Base-by-base conservation (phyloP, 2,888 invertebrate genomes). In the Cylindroiulus punctatus region DNA sequence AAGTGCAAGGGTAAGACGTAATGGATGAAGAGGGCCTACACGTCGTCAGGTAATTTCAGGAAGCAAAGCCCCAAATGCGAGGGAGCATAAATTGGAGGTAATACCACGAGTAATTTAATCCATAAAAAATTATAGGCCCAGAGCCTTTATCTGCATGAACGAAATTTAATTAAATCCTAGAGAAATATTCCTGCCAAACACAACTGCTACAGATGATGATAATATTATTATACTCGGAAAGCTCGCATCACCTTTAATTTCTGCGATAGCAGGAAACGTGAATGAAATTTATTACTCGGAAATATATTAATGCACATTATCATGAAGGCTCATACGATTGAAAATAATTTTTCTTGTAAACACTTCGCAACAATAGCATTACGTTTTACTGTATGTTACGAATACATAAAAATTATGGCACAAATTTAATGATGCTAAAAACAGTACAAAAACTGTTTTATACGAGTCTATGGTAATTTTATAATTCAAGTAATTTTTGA, bases 111-210 rank as follows among this genome's bases (percentile, higher is more conserved):
- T 65, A 65, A 65, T 65, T 65, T 65, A 26, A 65, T 65, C 22
- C 26, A 65, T 65, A 65, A 65, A 65, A 65, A 65, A 65, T 65
- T 26, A 65, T n/a, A 26, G 1, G 65, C 22, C 22, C 8, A 26
- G 65, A 65, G 65, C 22, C 65, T 65, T 65, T 19, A 65, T 65
- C 65, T 65, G n/a, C 52, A 65, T 65, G 65, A 65, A 65, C 65
- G 65, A 65, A 65, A 65, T 26, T 65, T 65, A 65, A 65, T 65
- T 65, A 65, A 65, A 65, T 65, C 65, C 26, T 65, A 26, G 65
- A 65, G 26, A 22, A 65, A 65, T 65, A 65, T 65, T 65, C 65
- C 26, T 65, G 26, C 65, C 65, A 65, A n/a, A 65, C 22, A 65
- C 26, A 26, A 65, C 22, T 65, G 4, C 8, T 7, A 26, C 65